Evolutionary conservation across 2,888 invertebrate species (phyloP), one percentile per base, ranked within the genome.

Genomic region (Diplazon laetatorius): DNA sequence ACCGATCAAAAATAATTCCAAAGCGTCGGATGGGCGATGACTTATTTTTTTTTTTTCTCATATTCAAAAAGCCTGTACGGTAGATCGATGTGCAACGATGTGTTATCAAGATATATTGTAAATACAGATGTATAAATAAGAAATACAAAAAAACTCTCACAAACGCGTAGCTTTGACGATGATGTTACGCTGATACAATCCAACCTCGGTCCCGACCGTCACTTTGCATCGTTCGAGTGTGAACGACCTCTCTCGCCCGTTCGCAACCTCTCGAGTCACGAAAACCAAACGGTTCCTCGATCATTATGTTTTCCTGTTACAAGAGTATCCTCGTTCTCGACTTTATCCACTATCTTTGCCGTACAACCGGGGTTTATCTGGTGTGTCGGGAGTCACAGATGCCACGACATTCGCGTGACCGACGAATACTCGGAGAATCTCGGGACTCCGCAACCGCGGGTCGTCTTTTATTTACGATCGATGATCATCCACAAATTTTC

Each of bases 301-400:
- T 25, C 42, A 57, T 87, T 75, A 84, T 87, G 85, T 50, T 82
- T 65, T 74, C 82, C 87, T 86, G 85, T 80, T 86, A 86, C 84
- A 83, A 87, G 86, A 87, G 82, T 86, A 87, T 87, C 87, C 84
- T 82, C 81, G 80, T 79, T 83, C 83, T 83, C 86, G 86, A 87
- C 85, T 83, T 87, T 86, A 85, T 84, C 84, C 82, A 78, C 86
- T 85, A 86, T 86, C 83, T 85, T 83, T 80, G n/a, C n/a, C 74
- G 59, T 60, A 39, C 70, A 74, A 52, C 78, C 79, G 63, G n/a
- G n/a, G 70, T 80, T 80, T 77, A 80, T 81, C 80, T 81, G 48
- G 70, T 77, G 60, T 60, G 50, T 39, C 37, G 35, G 35, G 65
- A 44, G 65, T 73, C 9, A n/a, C 5, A 30, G 30, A 30, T 30